Conservation (phyloP, 1,140 invertebrate species). For the Tribolium madens region DNA sequence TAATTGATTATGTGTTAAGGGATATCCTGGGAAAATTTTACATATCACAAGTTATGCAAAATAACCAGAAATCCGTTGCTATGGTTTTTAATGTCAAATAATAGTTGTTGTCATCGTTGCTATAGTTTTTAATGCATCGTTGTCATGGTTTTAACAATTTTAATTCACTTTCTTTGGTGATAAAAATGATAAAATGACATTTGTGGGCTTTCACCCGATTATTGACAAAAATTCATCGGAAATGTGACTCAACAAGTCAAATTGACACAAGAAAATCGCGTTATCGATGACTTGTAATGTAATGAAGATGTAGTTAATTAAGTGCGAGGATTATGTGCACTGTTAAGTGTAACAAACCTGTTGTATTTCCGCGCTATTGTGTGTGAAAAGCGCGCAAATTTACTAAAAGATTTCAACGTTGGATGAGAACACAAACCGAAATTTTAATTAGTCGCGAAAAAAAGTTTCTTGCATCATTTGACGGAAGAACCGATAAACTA, state of each 20-base stretch:
- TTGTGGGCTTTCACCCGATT: too few species aligned
- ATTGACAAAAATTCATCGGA: too few species aligned
- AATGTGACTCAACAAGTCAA: too few species aligned
- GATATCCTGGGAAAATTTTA: neutral
- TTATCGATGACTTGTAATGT: too few species aligned
- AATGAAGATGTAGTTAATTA: slow-evolving; percentile 16
- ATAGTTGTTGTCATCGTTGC: too few species aligned
- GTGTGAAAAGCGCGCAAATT: slow-evolving; percentile 50
- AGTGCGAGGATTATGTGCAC: slow-evolving; percentile 45
- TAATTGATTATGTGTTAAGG: neutral
- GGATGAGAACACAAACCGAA: slow-evolving; percentile 38
- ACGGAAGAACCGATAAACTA: slow-evolving; percentile 25
- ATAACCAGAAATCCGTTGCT: too few species aligned
- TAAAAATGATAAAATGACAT: too few species aligned
- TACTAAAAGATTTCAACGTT: slow-evolving; percentile 40
- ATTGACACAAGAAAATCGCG: too few species aligned
- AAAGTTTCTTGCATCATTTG: neutral
- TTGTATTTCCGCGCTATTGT: slow-evolving; percentile 55
- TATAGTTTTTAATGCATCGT: neutral
- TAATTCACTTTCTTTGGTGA: neutral
- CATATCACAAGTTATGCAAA: too few species aligned
- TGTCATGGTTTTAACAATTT: neutral
- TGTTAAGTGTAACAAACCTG: slow-evolving; percentile 55
- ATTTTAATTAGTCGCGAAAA: slow-evolving; percentile 9
- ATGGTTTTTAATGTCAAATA: too few species aligned